These are phyloP conservation scores for Cuniculus paca DNA, from an alignment of 2,797 vertebrate species.

Conservation along the genomic window DNA sequence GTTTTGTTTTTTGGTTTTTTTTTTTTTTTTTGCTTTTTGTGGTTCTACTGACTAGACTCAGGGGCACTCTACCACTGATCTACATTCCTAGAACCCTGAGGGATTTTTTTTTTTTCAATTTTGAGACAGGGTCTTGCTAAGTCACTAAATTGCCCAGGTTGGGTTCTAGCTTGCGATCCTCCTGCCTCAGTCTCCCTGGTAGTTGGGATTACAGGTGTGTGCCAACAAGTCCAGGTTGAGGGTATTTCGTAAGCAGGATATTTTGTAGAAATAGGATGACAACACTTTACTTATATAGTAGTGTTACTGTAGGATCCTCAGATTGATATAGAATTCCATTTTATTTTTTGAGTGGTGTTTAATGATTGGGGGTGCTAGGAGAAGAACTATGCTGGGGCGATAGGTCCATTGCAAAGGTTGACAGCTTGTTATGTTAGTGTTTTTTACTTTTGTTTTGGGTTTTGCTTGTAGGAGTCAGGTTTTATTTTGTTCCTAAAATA, in stretches of 20 bases:
- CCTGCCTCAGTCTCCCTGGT: background rate
- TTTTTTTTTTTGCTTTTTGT: too few species aligned
- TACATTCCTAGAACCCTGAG: background rate
- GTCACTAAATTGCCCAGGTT: background rate
- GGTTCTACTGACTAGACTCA: background rate
- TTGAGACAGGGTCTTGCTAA: background rate
- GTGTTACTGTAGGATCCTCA: background rate
- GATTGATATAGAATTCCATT: background rate
- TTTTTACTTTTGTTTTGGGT: conserved; percentile 6
- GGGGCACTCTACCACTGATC: background rate
- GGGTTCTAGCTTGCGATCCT: background rate
- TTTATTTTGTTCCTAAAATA: conserved; percentile 9
- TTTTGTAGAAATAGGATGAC: background rate
- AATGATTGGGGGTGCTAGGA: background rate
- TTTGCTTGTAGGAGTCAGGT: conserved; percentile 3
- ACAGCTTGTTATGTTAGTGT: background rate
- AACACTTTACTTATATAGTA: background rate
- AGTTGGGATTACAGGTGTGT: background rate
- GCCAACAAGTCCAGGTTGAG: background rate
- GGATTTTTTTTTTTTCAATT: background rate
- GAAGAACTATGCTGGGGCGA: background rate
- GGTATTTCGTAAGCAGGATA: background rate
- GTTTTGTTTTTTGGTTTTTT: too few species aligned
- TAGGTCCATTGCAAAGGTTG: background rate
- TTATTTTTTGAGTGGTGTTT: background rate